Percentiles rank a stretch among this genome's conserved stretches.
Evolutionary conservation across 2,888 invertebrate genomes (phyloP).

Genomic region (Aproaerema taeniolella): DNA sequence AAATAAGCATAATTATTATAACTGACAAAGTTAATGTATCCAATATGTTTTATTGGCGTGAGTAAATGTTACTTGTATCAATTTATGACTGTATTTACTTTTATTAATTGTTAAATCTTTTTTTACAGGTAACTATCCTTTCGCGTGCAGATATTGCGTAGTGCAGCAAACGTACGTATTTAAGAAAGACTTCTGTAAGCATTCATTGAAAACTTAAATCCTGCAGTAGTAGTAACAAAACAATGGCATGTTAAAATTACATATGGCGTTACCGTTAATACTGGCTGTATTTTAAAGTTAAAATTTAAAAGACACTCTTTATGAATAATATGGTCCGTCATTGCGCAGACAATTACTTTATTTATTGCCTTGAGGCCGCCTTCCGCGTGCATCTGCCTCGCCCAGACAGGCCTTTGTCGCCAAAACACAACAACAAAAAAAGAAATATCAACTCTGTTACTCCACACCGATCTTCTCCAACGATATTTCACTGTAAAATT

Average conservation of each 20-base stretch:
- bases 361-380: conserved; percentile 47
- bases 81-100: conserved; percentile 11
- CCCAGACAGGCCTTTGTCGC: background rate
- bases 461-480: conserved; percentile 1
- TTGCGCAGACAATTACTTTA: conserved; percentile 39
- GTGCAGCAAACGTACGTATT: background rate
- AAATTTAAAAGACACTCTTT: conserved; percentile 5
- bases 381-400: conserved; percentile 44
- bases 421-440: conserved; percentile 4
- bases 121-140: conserved; percentile 24
- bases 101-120: conserved; percentile 17
- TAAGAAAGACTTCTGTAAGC: background rate
- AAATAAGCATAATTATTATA: conserved; percentile 1
- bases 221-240: too few relatives aligned
- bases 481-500: conserved; percentile 8
- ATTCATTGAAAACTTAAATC: background rate
- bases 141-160: background rate
- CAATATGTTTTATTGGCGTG: conserved; percentile 4
- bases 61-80: conserved; percentile 18
- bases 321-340: conserved; percentile 10
- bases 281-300: too few relatives aligned
- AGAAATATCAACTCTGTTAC: conserved; percentile 5
- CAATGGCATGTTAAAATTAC: too few relatives aligned
- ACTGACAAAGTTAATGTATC: background rate
- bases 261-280: too few relatives aligned